Conservation (phyloP, 2,888 invertebrate species). For the Cataglyphis rosenhaueri region DNA sequence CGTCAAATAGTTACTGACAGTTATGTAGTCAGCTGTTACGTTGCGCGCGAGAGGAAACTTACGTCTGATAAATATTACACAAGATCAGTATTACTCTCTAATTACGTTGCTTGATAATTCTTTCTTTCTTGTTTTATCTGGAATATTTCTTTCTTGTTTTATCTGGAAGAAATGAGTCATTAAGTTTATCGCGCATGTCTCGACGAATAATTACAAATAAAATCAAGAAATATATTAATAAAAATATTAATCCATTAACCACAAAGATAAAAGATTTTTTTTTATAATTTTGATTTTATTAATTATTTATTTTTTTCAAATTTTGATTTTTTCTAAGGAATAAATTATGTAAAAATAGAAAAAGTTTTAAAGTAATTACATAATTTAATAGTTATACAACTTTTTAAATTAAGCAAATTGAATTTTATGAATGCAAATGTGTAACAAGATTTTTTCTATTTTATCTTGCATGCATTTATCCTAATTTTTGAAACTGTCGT, state of each 20-base stretch:
- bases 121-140: slow-evolving; percentile 34
- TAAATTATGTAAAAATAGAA: background rate
- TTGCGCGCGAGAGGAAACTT: slow-evolving; percentile 48
- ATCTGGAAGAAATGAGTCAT: slow-evolving; percentile 15
- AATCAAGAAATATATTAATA: background rate
- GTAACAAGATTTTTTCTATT: background rate
- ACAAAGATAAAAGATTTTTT: background rate
- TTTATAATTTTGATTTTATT: background rate
- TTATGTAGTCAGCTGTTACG: slow-evolving; percentile 67
- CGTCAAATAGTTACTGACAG: slow-evolving; percentile 59
- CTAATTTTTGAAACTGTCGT: background rate
- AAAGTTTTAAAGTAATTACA: background rate
- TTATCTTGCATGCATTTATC: background rate
- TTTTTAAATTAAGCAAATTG: background rate
- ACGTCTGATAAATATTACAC: slow-evolving; percentile 66
- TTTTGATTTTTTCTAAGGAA: background rate
- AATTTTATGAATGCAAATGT: background rate
- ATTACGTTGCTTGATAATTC: slow-evolving; percentile 52
- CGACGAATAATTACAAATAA: background rate
- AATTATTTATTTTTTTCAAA: background rate
- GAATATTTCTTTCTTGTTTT: no score
- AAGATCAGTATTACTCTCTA: slow-evolving; percentile 63
- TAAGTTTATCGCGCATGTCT: background rate
- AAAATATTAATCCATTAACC: background rate
- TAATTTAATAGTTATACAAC: background rate